Evolutionary conservation across 1,140 invertebrate species (phyloP), one percentile per base, ranked within the genome.

Genomic region (Littorina saxatilis): DNA sequence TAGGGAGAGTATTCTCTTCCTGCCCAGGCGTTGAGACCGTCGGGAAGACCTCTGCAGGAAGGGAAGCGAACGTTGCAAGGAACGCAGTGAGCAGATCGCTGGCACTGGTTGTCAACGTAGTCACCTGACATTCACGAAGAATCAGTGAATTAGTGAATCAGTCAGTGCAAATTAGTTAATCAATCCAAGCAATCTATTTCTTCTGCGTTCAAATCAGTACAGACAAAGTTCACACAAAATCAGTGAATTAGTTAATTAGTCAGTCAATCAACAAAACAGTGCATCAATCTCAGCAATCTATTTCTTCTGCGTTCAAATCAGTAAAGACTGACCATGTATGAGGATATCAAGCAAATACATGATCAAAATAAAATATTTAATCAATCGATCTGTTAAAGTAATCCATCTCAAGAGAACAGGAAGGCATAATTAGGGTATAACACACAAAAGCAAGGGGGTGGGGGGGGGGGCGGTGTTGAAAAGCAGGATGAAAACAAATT

Each of bases 11-110:
- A 84, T 20, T 40, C 40, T 4, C 84, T 61, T 0, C 78, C 82
- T 2, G 81, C 82, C 61, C 86, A 86, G 37, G 84, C 35, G 32
- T 90, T 85, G 52, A 83, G 73, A 52, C 88, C 88, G 73, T 88
- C 85, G 35, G 80, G 39, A 17, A 75, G 61, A 29, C 83, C 84
- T 2, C 84, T 73, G 84, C 88, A 90, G 70, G 80, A 85, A 4
- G 87, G 87, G 13, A 85, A 79, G 27, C 85, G 52, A 13, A 84
- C 82, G 17, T 74, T 47, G 72, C 88, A 90, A 0, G 87, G 87
- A 0, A 61, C 39, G 79, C 88, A 90, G 52, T 85, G 80, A 13
- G 63, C 29, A 9, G 47, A 35, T 15, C 73, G 32, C 7, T 73
- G 35, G 81, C 88, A 90, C n/a, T 82, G 80, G 78, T 88, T 85